Evolutionary conservation across 1,140 invertebrate species (phyloP).

Genomic region (Drosophila arizonae): DNA sequence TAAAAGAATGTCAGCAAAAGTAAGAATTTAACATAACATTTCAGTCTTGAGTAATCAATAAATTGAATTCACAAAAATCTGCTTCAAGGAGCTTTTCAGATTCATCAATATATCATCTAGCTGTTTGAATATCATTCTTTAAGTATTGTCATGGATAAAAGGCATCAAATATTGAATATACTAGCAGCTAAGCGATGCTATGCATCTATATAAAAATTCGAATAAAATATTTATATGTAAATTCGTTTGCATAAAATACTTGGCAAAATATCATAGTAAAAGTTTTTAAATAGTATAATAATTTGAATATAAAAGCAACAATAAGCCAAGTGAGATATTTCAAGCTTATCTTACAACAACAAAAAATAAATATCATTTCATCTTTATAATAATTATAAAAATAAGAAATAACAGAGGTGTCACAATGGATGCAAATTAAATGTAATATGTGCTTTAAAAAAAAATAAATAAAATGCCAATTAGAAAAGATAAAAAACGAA

Average conservation of each 20-base stretch:
- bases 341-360: too few species aligned
- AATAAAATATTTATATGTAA: neutral
- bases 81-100: too few species aligned
- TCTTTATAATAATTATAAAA: neutral
- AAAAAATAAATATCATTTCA: too few species aligned
- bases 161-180: neutral
- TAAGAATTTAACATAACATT: too few species aligned
- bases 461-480: conserved; percentile 36
- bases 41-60: too few species aligned
- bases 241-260: neutral
- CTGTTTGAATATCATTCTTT: neutral
- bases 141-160: conserved; percentile 5
- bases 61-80: too few species aligned
- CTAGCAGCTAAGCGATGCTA: neutral
- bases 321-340: too few species aligned
- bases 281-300: too few species aligned
- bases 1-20: too few species aligned
- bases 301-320: too few species aligned
- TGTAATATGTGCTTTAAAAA: neutral
- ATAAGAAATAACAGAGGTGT: neutral
- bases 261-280: neutral
- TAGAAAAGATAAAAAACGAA: conserved; percentile 39
- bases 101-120: too few species aligned
- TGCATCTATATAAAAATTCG: neutral
- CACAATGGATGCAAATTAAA: too few species aligned